A percentile compares a stretch with the other conserved stretches of the same genome.
Conservation (phyloP, 1,140 invertebrate species). For the Ostrea edulis region DNA sequence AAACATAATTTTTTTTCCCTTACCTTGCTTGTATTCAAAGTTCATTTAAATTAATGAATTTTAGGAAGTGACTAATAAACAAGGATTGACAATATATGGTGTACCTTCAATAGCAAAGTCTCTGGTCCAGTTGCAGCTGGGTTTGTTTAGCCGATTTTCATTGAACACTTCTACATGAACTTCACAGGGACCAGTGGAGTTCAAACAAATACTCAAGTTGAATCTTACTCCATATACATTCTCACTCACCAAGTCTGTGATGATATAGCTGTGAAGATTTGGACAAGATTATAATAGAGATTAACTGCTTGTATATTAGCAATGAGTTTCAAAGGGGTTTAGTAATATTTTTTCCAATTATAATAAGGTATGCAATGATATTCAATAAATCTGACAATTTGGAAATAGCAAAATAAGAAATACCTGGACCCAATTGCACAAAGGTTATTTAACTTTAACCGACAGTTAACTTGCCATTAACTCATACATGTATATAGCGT, state of each 20-base stretch:
- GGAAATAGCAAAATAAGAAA: too few species aligned
- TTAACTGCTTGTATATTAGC: too few species aligned
- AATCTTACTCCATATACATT: constrained; percentile 25
- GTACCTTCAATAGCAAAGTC: constrained; percentile 44
- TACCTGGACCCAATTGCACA: too few species aligned
- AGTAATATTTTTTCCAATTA: too few species aligned
- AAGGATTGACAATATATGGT: not conserved
- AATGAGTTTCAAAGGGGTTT: too few species aligned
- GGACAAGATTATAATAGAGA: not conserved
- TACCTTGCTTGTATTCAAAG: not conserved
- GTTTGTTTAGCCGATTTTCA: constrained; percentile 35
- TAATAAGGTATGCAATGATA: too few species aligned
- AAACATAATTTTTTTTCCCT: not conserved
- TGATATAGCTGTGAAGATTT: constrained; percentile 23
- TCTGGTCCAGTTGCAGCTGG: constrained; percentile 42
- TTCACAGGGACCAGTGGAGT: constrained; percentile 42
- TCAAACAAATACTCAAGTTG: constrained; percentile 46
- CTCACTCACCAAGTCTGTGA: constrained; percentile 46
- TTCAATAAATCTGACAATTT: too few species aligned
- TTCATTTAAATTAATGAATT: not conserved
- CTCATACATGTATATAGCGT: too few species aligned
- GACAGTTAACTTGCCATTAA: too few species aligned
- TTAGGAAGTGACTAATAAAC: not conserved
- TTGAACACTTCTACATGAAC: constrained; percentile 39
- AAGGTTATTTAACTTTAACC: too few species aligned